A percentile compares a stretch with the other conserved stretches of the same genome.
Evolutionary conservation across 1,140 invertebrate species (phyloP).

Genomic region (Drosophila bocqueti): DNA sequence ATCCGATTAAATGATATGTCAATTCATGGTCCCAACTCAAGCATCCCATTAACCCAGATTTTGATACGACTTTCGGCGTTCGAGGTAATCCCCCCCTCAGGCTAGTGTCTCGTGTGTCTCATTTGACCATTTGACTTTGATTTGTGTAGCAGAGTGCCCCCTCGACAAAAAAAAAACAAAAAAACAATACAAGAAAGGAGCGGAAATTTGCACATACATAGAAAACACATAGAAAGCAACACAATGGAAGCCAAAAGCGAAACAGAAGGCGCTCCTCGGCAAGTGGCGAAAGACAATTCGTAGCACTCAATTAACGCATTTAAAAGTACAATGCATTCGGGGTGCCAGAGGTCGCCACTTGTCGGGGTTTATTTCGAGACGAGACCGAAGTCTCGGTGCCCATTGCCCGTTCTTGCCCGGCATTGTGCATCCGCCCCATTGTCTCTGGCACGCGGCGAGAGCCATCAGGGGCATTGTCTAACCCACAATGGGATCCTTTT

Average conservation of each 20-base stretch:
- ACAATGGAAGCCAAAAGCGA: slow-evolving; percentile 31
- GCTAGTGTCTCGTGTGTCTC: neutral
- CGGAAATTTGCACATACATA: neutral
- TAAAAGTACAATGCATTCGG: slow-evolving; percentile 61
- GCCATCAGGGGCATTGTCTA: slow-evolving; percentile 59
- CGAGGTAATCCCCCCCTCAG: neutral
- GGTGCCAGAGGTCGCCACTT: slow-evolving; percentile 37
- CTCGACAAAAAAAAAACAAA: neutral
- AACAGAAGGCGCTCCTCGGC: slow-evolving; percentile 19
- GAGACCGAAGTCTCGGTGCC: slow-evolving; percentile 41
- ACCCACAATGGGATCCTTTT: slow-evolving; percentile 56
- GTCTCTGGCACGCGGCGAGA: slow-evolving; percentile 69
- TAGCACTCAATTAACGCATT: slow-evolving; percentile 81
- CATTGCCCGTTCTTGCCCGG: slow-evolving; percentile 23
- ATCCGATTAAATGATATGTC: slow-evolving; percentile 27
- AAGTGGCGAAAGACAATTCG: slow-evolving; percentile 60
- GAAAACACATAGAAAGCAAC: slow-evolving; percentile 3
- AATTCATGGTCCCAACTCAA: slow-evolving; percentile 17
- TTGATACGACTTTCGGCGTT: neutral
- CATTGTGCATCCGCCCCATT: slow-evolving; percentile 69
- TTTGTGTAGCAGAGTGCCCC: slow-evolving; percentile 33
- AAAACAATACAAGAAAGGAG: neutral
- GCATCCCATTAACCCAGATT: slow-evolving; percentile 24
- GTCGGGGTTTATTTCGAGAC: slow-evolving; percentile 69
- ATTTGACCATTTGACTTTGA: slow-evolving; percentile 64